These are phyloP conservation scores for Coptodon bakossiorum DNA, from an alignment of 2,113 vertebrate genomes.

Conservation along the genomic window DNA sequence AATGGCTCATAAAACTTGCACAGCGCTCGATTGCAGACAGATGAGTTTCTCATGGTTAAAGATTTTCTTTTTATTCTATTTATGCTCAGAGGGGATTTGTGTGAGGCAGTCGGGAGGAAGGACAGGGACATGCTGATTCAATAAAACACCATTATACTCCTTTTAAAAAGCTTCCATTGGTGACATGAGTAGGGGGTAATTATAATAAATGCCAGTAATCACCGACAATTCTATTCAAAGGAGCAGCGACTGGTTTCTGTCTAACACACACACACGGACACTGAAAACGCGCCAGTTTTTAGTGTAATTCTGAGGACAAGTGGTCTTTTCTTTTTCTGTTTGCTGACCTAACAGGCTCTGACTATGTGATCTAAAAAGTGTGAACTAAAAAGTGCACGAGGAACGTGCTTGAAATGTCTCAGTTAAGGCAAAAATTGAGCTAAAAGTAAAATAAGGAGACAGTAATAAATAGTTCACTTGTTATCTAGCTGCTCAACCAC, in stretches of 20 bases:
- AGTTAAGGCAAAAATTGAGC: neutral
- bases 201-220: conserved; percentile 94
- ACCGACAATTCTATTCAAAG: conserved; percentile 83
- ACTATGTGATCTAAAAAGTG: neutral
- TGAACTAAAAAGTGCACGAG: neutral
- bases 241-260: conserved; percentile 81
- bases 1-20: neutral
- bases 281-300: conserved; percentile 20
- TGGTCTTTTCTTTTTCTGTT: conserved; percentile 36
- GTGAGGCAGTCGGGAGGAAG: conserved; percentile 43
- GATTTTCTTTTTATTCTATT: conserved; percentile 54
- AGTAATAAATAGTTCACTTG: neutral
- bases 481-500: neutral
- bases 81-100: conserved; percentile 53
- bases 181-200: conserved; percentile 85
- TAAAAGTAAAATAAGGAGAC: neutral
- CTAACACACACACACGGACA: conserved; percentile 58
- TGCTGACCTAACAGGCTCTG: neutral
- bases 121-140: conserved; percentile 76
- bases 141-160: conserved; percentile 87
- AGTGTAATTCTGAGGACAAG: conserved; percentile 43
- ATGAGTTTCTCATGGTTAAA: conserved; percentile 20
- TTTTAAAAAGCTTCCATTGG: conserved; percentile 85
- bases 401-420: neutral
- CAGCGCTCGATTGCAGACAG: neutral